Percentiles rank a stretch among this genome's conserved stretches.
Conservation (phyloP, 2,888 invertebrate species). For the Leucophora obtusa region DNA sequence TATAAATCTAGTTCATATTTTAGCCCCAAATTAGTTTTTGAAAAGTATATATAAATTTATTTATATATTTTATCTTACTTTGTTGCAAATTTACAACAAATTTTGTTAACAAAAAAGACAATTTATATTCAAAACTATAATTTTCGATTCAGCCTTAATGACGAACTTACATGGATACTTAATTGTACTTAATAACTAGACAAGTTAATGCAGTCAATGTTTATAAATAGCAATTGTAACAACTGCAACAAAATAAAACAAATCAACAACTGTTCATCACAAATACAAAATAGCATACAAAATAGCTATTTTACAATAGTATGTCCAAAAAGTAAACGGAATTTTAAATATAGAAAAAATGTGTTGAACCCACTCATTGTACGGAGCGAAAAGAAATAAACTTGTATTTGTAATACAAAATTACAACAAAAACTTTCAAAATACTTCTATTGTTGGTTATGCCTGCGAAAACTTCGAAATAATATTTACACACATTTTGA, state of each 20-base stretch:
- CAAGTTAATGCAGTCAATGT: constrained; percentile 18
- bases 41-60: not conserved
- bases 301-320: constrained; percentile 7
- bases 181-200: constrained; percentile 10
- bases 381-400: too few species aligned
- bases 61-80: constrained; percentile 16
- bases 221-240: constrained; percentile 7
- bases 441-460: too few species aligned
- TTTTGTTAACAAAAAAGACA: not conserved
- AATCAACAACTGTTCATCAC: constrained; percentile 40
- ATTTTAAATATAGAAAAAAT: too few species aligned
- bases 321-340: not conserved
- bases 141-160: constrained; percentile 36
- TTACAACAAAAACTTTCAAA: too few species aligned
- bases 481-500: too few species aligned
- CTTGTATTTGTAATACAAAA: too few species aligned
- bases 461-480: too few species aligned
- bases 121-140: constrained; percentile 37
- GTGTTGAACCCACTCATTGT: too few species aligned
- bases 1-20: too few species aligned
- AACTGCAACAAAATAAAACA: constrained; percentile 17
- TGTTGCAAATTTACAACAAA: constrained; percentile 44
- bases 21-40: too few species aligned
- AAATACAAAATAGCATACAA: constrained; percentile 18
- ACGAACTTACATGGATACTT: constrained; percentile 22